Percentiles rank a stretch among this genome's conserved stretches.
phyloP scores from a whole-genome alignment of 2,113 vertebrate genomes.

The Vimba vimba region DNA sequence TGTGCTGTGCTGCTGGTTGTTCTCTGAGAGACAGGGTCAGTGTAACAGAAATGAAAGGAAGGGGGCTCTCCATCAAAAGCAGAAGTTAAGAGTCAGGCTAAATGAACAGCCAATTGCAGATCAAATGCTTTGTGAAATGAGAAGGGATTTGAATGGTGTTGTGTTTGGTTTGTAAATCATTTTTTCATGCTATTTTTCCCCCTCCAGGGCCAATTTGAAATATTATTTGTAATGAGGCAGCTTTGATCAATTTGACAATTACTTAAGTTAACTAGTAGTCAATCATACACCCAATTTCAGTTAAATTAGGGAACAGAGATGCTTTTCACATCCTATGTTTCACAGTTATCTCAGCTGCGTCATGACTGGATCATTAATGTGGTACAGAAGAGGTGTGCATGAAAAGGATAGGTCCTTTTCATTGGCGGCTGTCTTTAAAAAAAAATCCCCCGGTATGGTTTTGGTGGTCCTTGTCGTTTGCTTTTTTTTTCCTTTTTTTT shows the following conservation, averaged over 20 bases:
- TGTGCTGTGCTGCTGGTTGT: slow-evolving; percentile 96
- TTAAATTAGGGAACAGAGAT: slow-evolving; percentile 58
- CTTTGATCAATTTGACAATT: slow-evolving; percentile 68
- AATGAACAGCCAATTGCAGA: slow-evolving; percentile 85
- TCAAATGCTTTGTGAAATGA: slow-evolving; percentile 82
- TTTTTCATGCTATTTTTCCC: slow-evolving; percentile 32
- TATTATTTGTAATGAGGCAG: slow-evolving; percentile 92
- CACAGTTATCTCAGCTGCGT: slow-evolving; percentile 88
- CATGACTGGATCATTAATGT: slow-evolving; percentile 83
- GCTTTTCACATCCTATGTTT: slow-evolving; percentile 56
- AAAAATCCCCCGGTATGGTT: slow-evolving; percentile 64
- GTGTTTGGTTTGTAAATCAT: slow-evolving; percentile 40
- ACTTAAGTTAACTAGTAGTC: slow-evolving; percentile 34
- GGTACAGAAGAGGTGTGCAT: slow-evolving; percentile 69
- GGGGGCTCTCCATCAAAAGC: slow-evolving; percentile 78
- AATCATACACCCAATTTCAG: slow-evolving; percentile 63
- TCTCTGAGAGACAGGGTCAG: slow-evolving; percentile 79
- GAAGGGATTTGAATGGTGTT: slow-evolving; percentile 74
- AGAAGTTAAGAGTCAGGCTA: slow-evolving; percentile 90
- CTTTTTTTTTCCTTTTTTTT: slow-evolving; percentile 55
- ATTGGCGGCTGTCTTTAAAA: slow-evolving; percentile 52
- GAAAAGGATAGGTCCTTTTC: slow-evolving; percentile 68
- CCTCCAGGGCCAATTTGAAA: slow-evolving; percentile 46
- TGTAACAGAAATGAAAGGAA: slow-evolving; percentile 54
- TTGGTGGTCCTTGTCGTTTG: slow-evolving; percentile 47